Base-by-base conservation (phyloP, 2,113 vertebrate genomes). In the Saguinus midas region DNA sequence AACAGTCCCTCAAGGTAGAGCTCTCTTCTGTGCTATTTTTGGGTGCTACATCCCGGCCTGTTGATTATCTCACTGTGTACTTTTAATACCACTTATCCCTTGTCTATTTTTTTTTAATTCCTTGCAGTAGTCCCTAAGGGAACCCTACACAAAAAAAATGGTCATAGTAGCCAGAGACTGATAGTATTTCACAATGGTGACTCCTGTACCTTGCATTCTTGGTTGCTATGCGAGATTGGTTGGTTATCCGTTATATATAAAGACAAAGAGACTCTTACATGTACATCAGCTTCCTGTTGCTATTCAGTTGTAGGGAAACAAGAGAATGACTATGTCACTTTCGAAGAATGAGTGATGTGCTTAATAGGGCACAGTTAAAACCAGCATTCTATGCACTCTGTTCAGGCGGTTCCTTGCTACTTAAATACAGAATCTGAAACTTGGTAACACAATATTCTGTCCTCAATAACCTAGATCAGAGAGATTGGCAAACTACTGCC, bases 201-300 rank as follows among this genome's bases (percentile, higher is more conserved):
- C 72, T 84, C 81, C 45, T 76, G 72, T 96, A 78, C 72, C 84
- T 96, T 96, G 43, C 72, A 78, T 70, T 87, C 72, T 57, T 78
- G 52, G 87, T 96, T 92, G 87, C 85, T 78, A 55, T 72, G 78
- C 94, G 70, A 79, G 87, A 88, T 50, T 66, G 50, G 23, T 18
- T 94, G 76, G 66, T 85, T 76, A 90, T 52, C 45, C 95, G 87
- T 90, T 96, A 85, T 88, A 40, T 48, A 50, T 23, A 48, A 96
- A 95, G 87, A 97, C 95, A 97, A 96, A 96, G 94, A 97, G 88
- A 85, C 45, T 92, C 64, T 95, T 80, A 85, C 50, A 76, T 5
- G 27, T 76, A 43, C 21, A 82, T 86, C 43, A 94, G 57, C 52
- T 76, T 61, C 76, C 90, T 4, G 4, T 50, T 87, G 90, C 94